Conservation (phyloP, 2,113 vertebrate species). For the Sialia sialis region DNA sequence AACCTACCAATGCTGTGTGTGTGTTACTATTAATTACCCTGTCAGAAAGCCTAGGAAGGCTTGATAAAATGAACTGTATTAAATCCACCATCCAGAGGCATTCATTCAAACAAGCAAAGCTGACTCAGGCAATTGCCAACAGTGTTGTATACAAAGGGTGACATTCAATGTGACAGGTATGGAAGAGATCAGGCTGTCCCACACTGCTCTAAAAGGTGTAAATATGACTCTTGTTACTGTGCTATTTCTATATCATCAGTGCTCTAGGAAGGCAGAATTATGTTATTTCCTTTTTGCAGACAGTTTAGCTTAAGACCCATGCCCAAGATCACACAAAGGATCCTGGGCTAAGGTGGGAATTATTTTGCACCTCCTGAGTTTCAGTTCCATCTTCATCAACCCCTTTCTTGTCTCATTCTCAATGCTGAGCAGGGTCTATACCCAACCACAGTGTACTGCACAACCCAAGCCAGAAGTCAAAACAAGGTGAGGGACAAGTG, state of each 20-base stretch:
- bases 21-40: neutral
- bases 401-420: neutral
- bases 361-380: neutral
- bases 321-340: neutral
- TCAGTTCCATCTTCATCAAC: neutral
- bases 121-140: neutral
- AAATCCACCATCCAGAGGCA: neutral
- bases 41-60: neutral
- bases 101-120: neutral
- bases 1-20: neutral
- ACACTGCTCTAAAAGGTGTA: neutral
- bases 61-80: neutral
- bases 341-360: neutral
- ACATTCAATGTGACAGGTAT: neutral
- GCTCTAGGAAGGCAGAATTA: neutral
- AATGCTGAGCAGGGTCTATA: neutral
- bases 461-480: neutral
- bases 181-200: neutral
- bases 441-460: accelerated
- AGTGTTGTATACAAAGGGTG: neutral
- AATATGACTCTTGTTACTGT: neutral
- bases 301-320: neutral
- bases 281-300: neutral
- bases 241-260: neutral
- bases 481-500: neutral